Conservation (phyloP, 2,888 invertebrate genomes). For the Himalopsyche tibetana region DNA sequence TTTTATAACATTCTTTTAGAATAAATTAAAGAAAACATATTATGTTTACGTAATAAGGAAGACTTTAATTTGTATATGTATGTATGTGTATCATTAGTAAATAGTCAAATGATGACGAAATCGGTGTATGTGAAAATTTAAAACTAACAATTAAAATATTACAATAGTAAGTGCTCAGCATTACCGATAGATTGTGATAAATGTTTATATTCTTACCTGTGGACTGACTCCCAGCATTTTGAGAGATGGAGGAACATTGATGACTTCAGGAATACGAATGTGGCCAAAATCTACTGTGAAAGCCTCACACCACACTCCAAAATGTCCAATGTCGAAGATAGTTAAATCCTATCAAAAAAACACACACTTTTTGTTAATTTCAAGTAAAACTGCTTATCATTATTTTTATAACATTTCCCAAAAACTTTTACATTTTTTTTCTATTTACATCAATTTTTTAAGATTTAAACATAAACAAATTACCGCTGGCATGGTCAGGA, state of each 20-base stretch:
- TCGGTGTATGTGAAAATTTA: slow-evolving; percentile 14
- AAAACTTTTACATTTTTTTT: too few species aligned
- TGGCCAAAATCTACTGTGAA: slow-evolving; percentile 96
- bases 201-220: slow-evolving; percentile 82
- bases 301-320: slow-evolving; percentile 95
- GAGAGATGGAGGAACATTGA: slow-evolving; percentile 92
- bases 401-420: too few species aligned
- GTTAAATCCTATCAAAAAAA: slow-evolving; percentile 81
- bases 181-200: not conserved
- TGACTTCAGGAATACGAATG: slow-evolving; percentile 83
- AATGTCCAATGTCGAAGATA: slow-evolving; percentile 94
- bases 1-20: too few species aligned
- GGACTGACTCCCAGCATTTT: slow-evolving; percentile 96
- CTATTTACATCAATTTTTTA: too few species aligned
- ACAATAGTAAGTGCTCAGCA: not conserved
- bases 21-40: too few species aligned
- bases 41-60: too few species aligned
- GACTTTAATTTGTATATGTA: too few species aligned
- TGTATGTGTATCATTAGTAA: slow-evolving; percentile 13
- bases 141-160: not conserved
- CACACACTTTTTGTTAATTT: not conserved
- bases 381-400: too few species aligned
- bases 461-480: slow-evolving; percentile 59
- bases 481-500: slow-evolving; percentile 88
- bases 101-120: not conserved